Conservation (phyloP, 2,113 vertebrate species). For the Bujurquina vittata region DNA sequence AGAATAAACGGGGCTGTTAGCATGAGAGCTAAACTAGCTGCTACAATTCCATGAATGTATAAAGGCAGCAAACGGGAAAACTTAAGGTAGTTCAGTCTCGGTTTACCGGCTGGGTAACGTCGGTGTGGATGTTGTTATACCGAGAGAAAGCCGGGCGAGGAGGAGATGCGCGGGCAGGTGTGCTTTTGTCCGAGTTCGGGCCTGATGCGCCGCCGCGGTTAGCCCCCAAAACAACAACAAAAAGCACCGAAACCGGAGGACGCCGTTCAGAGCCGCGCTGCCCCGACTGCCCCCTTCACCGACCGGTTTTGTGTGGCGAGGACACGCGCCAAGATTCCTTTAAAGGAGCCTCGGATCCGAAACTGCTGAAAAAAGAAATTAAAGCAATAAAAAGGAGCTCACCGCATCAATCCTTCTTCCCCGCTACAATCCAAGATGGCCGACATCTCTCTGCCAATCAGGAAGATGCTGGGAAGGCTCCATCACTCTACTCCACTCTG, state of each 20-base stretch:
- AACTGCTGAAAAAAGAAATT: not conserved
- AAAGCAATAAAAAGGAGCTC: slow-evolving; percentile 56
- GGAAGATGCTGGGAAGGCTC: slow-evolving; percentile 65
- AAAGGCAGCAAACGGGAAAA: accelerated
- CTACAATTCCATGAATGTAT: not conserved
- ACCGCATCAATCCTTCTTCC: slow-evolving; percentile 77
- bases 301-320: accelerated
- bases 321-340: accelerated
- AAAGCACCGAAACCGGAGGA: slow-evolving; percentile 8
- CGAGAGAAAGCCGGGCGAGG: not conserved
- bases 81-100: accelerated
- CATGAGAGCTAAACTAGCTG: slow-evolving; percentile 49
- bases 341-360: accelerated
- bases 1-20: slow-evolving; percentile 34
- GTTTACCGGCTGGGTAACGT: not conserved
- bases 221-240: slow-evolving; percentile 70
- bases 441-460: slow-evolving; percentile 61
- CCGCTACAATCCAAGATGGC: slow-evolving; percentile 78
- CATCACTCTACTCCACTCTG: not conserved
- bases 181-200: slow-evolving; percentile 41
- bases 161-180: not conserved
- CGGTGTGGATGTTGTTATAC: not conserved
- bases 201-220: slow-evolving; percentile 42
- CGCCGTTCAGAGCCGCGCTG: accelerated
- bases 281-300: not conserved